Base-by-base conservation (phyloP, 2,113 vertebrate species). In the Lethenteron camtschaticum region DNA sequence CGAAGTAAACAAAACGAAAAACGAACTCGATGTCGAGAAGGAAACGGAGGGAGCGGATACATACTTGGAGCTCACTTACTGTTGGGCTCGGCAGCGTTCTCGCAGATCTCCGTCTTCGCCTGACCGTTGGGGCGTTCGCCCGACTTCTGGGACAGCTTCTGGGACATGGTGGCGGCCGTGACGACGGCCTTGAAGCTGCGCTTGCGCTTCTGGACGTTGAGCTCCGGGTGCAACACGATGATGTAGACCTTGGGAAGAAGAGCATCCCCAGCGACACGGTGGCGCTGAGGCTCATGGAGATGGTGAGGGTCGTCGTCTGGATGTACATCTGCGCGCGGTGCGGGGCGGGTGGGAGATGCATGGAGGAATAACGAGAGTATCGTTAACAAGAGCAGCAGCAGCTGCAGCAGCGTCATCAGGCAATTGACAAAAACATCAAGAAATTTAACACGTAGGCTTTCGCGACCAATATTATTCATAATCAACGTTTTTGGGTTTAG, bases 211-310 rank as follows among this genome's bases (percentile, higher is more conserved):
- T 90, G 86, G 71, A 96, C 86, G 55, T 96, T 96, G 83, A 94
- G 90, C 81, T 94, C 90, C 11, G 90, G 90, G 73, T 95, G 90
- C 80, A 96, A 84, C 77, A 96, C 87, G 76, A 96, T 88, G 79
- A 95, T 83, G 77, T 94, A 96, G 78, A 94, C 89, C 80, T 95
- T 96, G 70, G 90, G 87, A 96, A 86, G 82, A 95, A 96, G 79
- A 95, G 89, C 89, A 95, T 90, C 76, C 90, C 90, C 80, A 96
- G 84, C 69, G 90, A 91, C 77, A 96, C 90, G 0, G 89, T 94
- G 69, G 90, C 90, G 78, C 90, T 95, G 78, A 96, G 85, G 80
- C 88, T 94, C 75, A 96, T 87, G 0, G 90, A 96, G 77, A 96
- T 89, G 72, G 90, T 96, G 80, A 95, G 82, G 41, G 89, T 92